A percentile compares a stretch with the other conserved stretches of the same genome.
Evolutionary conservation across 2,888 invertebrate species (phyloP).

Genomic region (Patella caerulea): DNA sequence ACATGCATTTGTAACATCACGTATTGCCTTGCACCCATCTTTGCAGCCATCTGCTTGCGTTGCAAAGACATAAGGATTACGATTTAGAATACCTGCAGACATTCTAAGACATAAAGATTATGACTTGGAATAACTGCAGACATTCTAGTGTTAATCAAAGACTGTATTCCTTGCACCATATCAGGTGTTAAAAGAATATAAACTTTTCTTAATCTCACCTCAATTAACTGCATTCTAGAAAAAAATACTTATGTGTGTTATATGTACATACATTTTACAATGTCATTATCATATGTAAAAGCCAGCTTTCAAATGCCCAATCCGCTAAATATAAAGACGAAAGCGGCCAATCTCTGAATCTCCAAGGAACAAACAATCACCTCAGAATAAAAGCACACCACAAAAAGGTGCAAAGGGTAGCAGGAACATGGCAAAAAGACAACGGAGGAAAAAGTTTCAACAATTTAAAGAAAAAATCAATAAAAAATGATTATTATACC

Average conservation of each 20-base stretch:
- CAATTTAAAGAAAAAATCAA: too few species aligned
- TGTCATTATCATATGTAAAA: too few species aligned
- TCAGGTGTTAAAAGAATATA: not conserved
- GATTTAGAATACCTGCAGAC: not conserved
- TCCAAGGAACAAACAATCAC: too few species aligned
- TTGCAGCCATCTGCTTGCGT: not conserved
- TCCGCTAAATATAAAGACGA: too few species aligned
- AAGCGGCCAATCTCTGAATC: too few species aligned
- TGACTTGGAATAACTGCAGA: not conserved
- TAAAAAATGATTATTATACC: too few species aligned
- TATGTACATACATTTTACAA: not conserved
- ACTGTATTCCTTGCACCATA: not conserved
- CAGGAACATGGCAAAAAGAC: too few species aligned
- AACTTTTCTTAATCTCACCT: slow-evolving; percentile 17
- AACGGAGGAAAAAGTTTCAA: too few species aligned
- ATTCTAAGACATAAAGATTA: not conserved
- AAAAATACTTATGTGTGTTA: not conserved
- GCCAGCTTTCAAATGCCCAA: too few species aligned
- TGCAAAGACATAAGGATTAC: not conserved
- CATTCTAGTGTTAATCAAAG: not conserved
- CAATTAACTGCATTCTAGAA: slow-evolving; percentile 14
- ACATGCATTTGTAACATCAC: slow-evolving; percentile 18
- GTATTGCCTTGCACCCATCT: slow-evolving; percentile 20
- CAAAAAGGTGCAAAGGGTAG: too few species aligned
- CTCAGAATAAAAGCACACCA: too few species aligned